phyloP scores from a whole-genome alignment of 2,888 invertebrate species.

The Idaea dimidiata region DNA sequence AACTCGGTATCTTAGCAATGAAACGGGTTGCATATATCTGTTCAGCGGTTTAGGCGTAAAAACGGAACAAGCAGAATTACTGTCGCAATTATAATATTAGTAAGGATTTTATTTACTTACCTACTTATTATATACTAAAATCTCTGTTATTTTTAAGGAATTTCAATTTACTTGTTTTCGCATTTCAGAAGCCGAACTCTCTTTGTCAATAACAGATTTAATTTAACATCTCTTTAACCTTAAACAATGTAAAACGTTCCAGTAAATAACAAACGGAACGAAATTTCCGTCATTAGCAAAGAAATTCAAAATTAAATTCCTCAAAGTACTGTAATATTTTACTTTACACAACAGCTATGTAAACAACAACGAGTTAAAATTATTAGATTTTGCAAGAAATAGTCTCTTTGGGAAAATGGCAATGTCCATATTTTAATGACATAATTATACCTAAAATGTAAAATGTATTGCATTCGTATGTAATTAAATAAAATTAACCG shows the following conservation, averaged over 20 bases:
- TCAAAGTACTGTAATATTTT: not conserved
- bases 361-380: not conserved
- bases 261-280: constrained; percentile 7
- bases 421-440: no score
- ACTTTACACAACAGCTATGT: not conserved
- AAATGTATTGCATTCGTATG: no score
- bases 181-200: not conserved
- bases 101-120: no score
- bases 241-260: constrained; percentile 2
- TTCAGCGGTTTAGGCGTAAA: no score
- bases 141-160: not conserved
- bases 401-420: constrained; percentile 24
- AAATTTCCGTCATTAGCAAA: constrained; percentile 1
- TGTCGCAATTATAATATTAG: no score
- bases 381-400: constrained; percentile 23
- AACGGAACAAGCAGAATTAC: no score
- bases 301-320: not conserved
- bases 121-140: not conserved
- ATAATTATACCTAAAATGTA: no score
- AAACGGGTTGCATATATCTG: no score
- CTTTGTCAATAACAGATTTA: not conserved
- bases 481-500: no score
- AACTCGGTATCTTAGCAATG: no score
- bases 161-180: constrained; percentile 1
- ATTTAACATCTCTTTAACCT: not conserved